Conservation (phyloP, 2,113 vertebrate genomes). For the Urocynchramus pylzowi region DNA sequence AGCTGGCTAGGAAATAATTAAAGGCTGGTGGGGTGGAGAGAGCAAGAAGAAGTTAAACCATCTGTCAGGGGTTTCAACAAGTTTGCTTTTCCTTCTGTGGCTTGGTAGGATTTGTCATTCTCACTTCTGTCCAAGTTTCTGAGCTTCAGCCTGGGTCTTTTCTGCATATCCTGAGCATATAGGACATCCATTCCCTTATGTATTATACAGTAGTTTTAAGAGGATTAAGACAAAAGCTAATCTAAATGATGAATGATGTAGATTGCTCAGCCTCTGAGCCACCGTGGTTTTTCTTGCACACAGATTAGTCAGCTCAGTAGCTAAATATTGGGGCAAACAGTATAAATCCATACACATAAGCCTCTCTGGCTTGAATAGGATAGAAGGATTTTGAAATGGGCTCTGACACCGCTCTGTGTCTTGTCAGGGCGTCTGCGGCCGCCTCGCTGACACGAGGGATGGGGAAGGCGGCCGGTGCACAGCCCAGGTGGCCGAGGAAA, state of each 20-base stretch:
- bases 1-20: not conserved
- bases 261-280: constrained; percentile 39
- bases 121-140: not conserved
- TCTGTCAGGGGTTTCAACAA: not conserved
- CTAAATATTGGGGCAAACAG: constrained; percentile 56
- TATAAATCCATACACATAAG: constrained; percentile 52
- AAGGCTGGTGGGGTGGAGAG: not conserved
- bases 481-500: not conserved
- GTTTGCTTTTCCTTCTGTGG: not conserved
- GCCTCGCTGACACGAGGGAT: not conserved
- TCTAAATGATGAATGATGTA: constrained; percentile 55
- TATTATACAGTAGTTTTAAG: constrained; percentile 54
- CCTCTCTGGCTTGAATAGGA: constrained; percentile 15
- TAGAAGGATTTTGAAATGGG: not conserved
- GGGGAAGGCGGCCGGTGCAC: not conserved
- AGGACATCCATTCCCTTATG: constrained; percentile 22
- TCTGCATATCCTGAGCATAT: not conserved
- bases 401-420: not conserved
- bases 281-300: not conserved
- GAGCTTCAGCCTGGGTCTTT: not conserved
- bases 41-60: not conserved
- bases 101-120: not conserved
- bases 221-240: constrained; percentile 61
- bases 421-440: rapidly evolving
- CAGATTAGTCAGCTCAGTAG: constrained; percentile 44